These are phyloP conservation scores for Nebria ingens DNA, from an alignment of 1,140 invertebrate species.

Conservation along the genomic window DNA sequence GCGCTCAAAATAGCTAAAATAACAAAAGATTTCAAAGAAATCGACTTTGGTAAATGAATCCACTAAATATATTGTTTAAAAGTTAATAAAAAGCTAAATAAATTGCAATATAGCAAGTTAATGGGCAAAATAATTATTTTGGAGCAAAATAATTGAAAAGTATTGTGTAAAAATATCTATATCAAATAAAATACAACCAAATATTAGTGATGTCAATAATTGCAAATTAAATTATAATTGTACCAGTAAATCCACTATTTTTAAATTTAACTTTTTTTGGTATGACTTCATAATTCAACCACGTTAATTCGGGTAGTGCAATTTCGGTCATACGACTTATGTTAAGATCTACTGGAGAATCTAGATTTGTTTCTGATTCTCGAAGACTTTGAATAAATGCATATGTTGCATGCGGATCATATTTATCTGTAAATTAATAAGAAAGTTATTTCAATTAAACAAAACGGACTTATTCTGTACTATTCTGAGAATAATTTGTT, in stretches of 20 bases:
- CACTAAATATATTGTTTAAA: no score
- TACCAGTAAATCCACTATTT: constrained; percentile 48
- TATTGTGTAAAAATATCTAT: constrained; percentile 1
- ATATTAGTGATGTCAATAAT: neutral
- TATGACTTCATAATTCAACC: constrained; percentile 41
- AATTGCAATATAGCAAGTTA: no score
- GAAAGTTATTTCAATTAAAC: no score
- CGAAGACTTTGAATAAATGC: constrained; percentile 17
- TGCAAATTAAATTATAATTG: constrained; percentile 17
- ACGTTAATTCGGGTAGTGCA: constrained; percentile 36
- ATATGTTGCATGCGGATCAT: no score
- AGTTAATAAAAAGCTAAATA: no score
- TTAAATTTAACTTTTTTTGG: constrained; percentile 49
- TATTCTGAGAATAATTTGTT: no score
- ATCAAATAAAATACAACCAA: neutral
- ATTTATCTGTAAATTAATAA: no score
- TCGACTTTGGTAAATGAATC: no score
- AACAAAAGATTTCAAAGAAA: constrained; percentile 14
- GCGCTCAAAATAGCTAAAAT: constrained; percentile 43
- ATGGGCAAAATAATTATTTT: neutral
- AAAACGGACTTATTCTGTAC: no score
- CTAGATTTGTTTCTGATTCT: constrained; percentile 28
- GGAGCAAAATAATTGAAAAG: neutral
- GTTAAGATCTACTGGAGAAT: constrained; percentile 45
- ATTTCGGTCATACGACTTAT: constrained; percentile 37